phyloP scores from a whole-genome alignment of 2,113 vertebrate genomes.

The Trematocara unimaculatum region DNA sequence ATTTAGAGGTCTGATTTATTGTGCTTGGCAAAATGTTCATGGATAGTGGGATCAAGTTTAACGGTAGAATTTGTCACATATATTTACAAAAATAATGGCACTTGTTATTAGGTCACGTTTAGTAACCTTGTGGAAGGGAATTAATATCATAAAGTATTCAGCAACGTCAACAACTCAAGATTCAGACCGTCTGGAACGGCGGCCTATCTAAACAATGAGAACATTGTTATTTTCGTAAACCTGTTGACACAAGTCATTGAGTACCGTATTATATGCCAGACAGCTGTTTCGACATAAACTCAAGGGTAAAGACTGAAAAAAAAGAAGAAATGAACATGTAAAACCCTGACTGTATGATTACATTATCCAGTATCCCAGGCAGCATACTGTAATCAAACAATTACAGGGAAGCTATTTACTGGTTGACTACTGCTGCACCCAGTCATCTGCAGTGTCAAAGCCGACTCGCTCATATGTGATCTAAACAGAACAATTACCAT shows the following conservation, averaged over 20 bases:
- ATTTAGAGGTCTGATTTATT: conserved; percentile 58
- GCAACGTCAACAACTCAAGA: conserved; percentile 67
- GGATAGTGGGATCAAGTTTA: conserved; percentile 43
- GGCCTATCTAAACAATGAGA: conserved; percentile 79
- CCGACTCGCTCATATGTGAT: not conserved
- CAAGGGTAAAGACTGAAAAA: conserved; percentile 17
- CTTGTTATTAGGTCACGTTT: conserved; percentile 60
- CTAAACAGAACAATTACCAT: conserved; percentile 49
- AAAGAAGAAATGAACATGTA: conserved; percentile 7
- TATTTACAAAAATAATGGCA: conserved; percentile 58
- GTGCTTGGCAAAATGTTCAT: conserved; percentile 18
- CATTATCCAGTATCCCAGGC: conserved; percentile 40
- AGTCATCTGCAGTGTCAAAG: conserved; percentile 18
- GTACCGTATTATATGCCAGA: conserved; percentile 58
- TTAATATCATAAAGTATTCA: conserved; percentile 64
- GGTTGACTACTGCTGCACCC: conserved; percentile 40
- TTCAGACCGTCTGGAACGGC: conserved; percentile 76
- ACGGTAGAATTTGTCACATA: conserved; percentile 55
- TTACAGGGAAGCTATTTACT: conserved; percentile 45
- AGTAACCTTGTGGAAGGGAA: conserved; percentile 56
- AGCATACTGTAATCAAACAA: conserved; percentile 53
- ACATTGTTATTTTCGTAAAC: conserved; percentile 80
- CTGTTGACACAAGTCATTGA: conserved; percentile 71
- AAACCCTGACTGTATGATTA: conserved; percentile 42
- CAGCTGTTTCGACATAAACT: conserved; percentile 64